These are phyloP conservation scores for Pollimyrus isidori DNA, from an alignment of 2,113 vertebrate species.

Conservation along the genomic window DNA sequence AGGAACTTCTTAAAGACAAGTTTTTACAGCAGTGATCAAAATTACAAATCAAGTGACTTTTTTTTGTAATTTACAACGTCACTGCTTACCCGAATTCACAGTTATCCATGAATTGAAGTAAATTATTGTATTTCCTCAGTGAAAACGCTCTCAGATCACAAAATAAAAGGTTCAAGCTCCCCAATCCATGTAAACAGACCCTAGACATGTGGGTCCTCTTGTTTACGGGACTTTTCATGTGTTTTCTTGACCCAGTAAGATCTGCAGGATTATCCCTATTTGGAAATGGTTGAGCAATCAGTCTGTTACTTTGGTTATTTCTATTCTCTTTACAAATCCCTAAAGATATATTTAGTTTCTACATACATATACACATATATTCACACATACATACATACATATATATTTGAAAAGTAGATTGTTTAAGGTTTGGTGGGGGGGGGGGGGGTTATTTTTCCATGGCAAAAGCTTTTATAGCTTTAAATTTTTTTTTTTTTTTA, in stretches of 20 bases:
- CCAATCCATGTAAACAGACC: not conserved
- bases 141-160: not conserved
- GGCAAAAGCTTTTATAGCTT: not conserved
- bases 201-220: not conserved
- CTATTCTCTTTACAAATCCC: not conserved
- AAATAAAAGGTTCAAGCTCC: not conserved
- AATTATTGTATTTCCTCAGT: not conserved
- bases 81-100: not conserved
- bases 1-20: not conserved
- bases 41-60: not conserved
- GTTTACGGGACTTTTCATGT: not conserved
- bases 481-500: not conserved
- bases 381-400: too few relatives aligned
- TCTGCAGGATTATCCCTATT: not conserved
- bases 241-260: not conserved
- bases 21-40: not conserved
- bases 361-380: not conserved
- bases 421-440: not conserved
- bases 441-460: not conserved
- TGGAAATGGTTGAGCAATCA: not conserved
- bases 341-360: not conserved
- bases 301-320: too few relatives aligned
- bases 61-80: not conserved
- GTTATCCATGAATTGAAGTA: too few relatives aligned
- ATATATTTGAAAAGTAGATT: not conserved